phyloP scores from a whole-genome alignment of 2,888 invertebrate genomes.

The Melanostoma scalare region DNA sequence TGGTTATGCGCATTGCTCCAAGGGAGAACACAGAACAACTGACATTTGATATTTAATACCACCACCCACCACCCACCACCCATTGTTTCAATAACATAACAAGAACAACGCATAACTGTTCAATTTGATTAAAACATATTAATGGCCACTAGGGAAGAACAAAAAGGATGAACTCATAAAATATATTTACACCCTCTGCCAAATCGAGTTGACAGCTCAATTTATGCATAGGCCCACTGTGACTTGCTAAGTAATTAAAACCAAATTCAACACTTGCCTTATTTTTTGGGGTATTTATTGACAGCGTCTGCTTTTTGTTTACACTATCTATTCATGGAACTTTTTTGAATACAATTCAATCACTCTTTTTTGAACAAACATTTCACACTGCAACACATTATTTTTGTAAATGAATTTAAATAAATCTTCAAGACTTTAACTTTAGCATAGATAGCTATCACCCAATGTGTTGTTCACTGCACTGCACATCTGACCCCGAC shows the following conservation, averaged over 20 bases:
- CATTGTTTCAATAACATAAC: too few relatives aligned
- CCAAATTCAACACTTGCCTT: constrained; percentile 31
- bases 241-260: constrained; percentile 15
- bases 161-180: neutral
- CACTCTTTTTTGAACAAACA: too few relatives aligned
- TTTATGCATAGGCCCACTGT: constrained; percentile 28
- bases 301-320: too few relatives aligned
- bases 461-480: neutral
- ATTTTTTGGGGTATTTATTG: too few relatives aligned
- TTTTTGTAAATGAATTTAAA: too few relatives aligned
- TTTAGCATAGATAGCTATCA: too few relatives aligned
- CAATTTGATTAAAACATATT: neutral
- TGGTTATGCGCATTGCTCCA: constrained; percentile 60
- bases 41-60: constrained; percentile 42
- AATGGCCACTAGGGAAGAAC: constrained; percentile 14
- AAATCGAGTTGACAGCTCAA: constrained; percentile 37
- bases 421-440: too few relatives aligned
- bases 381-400: too few relatives aligned
- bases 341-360: too few relatives aligned
- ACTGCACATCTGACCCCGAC: constrained; percentile 54
- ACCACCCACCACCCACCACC: constrained; percentile 1
- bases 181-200: constrained; percentile 8
- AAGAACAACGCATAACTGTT: constrained; percentile 8
- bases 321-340: too few relatives aligned
- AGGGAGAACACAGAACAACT: constrained; percentile 38